Conservation (phyloP, 2,797 vertebrate species). For the Crocidura indochinensis region DNA sequence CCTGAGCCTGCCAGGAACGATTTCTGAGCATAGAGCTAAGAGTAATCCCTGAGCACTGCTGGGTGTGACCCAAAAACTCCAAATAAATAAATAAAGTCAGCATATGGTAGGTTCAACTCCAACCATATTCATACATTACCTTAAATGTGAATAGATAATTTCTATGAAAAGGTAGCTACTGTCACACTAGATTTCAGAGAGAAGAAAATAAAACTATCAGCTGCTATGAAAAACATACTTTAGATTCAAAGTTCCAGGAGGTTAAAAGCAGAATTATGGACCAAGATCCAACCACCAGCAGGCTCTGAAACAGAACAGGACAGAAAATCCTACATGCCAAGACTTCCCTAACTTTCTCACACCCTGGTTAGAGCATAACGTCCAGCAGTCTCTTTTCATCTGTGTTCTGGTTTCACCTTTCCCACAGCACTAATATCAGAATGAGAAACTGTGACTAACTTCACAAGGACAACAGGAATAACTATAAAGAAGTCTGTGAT, state of each 20-base stretch:
- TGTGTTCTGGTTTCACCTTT: background rate
- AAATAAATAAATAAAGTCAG: background rate
- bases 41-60: too few species aligned
- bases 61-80: too few species aligned
- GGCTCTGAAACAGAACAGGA: too few species aligned
- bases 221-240: background rate
- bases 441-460: background rate
- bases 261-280: background rate
- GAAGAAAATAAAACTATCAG: background rate
- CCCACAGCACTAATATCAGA: background rate
- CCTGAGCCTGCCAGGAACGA: too few species aligned
- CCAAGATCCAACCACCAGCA: background rate
- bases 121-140: background rate
- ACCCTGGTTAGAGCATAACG: background rate
- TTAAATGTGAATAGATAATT: conserved; percentile 6
- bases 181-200: background rate
- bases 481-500: conserved; percentile 7
- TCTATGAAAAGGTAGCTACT: background rate
- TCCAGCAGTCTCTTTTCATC: background rate
- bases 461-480: background rate
- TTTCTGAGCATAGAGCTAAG: too few species aligned
- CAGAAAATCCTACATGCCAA: background rate
- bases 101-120: background rate
- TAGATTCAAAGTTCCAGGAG: background rate
- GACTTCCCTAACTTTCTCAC: background rate